Evolutionary conservation across 2,888 invertebrate species (phyloP), one percentile per base, ranked within the genome.

Genomic region (Allophyes oxyacanthae): DNA sequence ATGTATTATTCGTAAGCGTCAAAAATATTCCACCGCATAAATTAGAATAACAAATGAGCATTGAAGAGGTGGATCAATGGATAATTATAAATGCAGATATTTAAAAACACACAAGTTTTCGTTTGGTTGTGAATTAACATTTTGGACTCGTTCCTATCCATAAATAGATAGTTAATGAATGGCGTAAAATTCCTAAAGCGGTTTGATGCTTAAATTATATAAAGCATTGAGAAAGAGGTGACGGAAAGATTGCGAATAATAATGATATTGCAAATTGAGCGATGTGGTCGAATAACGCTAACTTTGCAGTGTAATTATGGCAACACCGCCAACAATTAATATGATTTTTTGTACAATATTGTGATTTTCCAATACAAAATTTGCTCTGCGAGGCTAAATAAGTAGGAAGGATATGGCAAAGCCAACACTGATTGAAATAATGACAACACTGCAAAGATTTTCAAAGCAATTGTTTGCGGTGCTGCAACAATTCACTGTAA

Each of bases 311-410:
- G 55, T 66, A 53, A n/a, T n/a, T n/a, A n/a, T n/a, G n/a, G n/a
- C n/a, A n/a, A n/a, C n/a, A n/a, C n/a, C n/a, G n/a, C n/a, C n/a
- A n/a, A n/a, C n/a, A n/a, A n/a, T n/a, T n/a, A n/a, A n/a, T n/a
- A n/a, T n/a, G n/a, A n/a, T n/a, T n/a, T n/a, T n/a, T n/a, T n/a
- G n/a, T n/a, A n/a, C n/a, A n/a, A n/a, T n/a, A n/a, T n/a, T n/a
- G n/a, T n/a, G n/a, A n/a, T n/a, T n/a, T n/a, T n/a, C n/a, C n/a
- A n/a, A n/a, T n/a, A n/a, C n/a, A n/a, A n/a, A n/a, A n/a, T n/a
- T n/a, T n/a, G n/a, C n/a, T n/a, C n/a, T 44, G 28, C n/a, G 34
- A 34, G 49, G 65, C 52, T 59, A 59, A 64, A 53, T 52, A 68
- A 34, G 38, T 33, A 43, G 41, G 48, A 44, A 33, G 30, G 37